Evolutionary conservation across 1,140 invertebrate genomes (phyloP).

Genomic region (Drosophila kikkawai): DNA sequence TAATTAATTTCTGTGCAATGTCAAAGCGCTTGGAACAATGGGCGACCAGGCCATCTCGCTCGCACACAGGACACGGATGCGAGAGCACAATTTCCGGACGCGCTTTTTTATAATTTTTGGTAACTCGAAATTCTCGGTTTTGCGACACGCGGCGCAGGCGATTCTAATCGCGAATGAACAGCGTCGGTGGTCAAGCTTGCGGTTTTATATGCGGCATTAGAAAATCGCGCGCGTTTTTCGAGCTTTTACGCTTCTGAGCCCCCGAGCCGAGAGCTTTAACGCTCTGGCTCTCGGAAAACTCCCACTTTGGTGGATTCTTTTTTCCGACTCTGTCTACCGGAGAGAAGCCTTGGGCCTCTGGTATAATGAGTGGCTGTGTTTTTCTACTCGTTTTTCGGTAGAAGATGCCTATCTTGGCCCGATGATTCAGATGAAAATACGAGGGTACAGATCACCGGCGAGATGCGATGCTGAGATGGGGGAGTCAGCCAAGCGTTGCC

Average conservation of each 20-base stretch:
- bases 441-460: constrained; percentile 50
- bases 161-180: constrained; percentile 80
- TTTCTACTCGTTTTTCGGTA: constrained; percentile 44
- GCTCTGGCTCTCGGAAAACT: constrained; percentile 38
- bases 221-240: constrained; percentile 53
- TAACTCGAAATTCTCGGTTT: constrained; percentile 4
- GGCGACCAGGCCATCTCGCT: constrained; percentile 16
- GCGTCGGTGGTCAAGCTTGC: constrained; percentile 76
- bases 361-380: constrained; percentile 53
- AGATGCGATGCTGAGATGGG: constrained; percentile 29
- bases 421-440: constrained; percentile 69
- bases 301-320: constrained; percentile 35
- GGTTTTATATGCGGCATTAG: constrained; percentile 79
- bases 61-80: constrained; percentile 53
- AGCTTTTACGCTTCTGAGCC: constrained; percentile 50
- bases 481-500: constrained; percentile 53
- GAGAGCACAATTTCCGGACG: constrained; percentile 55
- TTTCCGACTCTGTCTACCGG: constrained; percentile 1
- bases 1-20: constrained; percentile 56
- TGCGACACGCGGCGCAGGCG: constrained; percentile 60
- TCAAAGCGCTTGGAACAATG: constrained; percentile 44
- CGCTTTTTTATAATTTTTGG: neutral
- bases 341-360: constrained; percentile 60
- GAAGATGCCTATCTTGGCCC: constrained; percentile 64
- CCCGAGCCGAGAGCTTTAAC: constrained; percentile 17